Base-by-base conservation (phyloP, 1,140 invertebrate species). In the Euwallacea similis region DNA sequence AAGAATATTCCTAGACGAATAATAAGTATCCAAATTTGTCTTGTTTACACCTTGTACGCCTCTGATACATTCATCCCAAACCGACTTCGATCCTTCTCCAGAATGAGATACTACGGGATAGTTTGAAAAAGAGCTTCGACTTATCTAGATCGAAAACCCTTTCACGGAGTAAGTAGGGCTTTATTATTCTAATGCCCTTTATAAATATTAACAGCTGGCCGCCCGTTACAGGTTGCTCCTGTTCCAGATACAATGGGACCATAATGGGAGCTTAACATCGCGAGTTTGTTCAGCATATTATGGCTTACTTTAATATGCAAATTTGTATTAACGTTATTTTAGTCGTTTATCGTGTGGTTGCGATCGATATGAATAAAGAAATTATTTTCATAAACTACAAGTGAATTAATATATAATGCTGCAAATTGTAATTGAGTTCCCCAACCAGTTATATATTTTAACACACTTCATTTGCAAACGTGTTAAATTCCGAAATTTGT, bases 131-230 rank as follows among this genome's bases (percentile, higher is more conserved):
- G 42, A 69, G 41, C 59, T 62, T 62, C 47, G 59, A 69, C 67
- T 53, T 69, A 69, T 69, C 67, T 54, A 69, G 67, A 69, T 69
- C 58, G 42, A 60, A 54, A 61, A 61, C 58, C 67, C 67, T 42
- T 69, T 53, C 59, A 69, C 7, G 15, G 21, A 55, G 11, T 62
- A 16, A 42, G 59, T 62, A 41, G 44, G 47, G 41, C 60, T 69
- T 69, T 69, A 69, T 69, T 69, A 68, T 69, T 54, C 44, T 69
- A 69, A 69, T 62, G 59, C 60, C 67, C 59, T 69, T 62, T 62
- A 62, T 62, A 69, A 69, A 69, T 69, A 69, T 69, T 69, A 69
- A 69, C 67, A 69, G 58, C 67, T 69, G 67, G 67, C 58, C 60
- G 56, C 58, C 43, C 42, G 54, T 13, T 9, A n/a, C 41, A 54